Evolutionary conservation across 2,113 vertebrate species (phyloP).

Genomic region (Atlantisia rogersi): DNA sequence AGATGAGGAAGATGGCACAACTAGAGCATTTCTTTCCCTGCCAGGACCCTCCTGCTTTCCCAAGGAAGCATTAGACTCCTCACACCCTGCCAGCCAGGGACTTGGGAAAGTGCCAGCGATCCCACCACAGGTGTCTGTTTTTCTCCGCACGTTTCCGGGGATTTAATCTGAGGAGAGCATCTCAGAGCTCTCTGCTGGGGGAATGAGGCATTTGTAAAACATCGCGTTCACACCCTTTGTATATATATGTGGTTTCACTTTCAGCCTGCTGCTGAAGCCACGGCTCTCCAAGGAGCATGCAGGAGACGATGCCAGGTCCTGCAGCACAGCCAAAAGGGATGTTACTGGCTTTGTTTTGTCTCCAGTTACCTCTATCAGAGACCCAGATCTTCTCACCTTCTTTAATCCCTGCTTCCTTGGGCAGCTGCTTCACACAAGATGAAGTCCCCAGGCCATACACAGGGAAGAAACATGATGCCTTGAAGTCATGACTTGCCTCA

Average conservation of each 20-base stretch:
- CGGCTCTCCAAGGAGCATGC: not conserved
- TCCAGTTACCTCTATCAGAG: not conserved
- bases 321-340: not conserved
- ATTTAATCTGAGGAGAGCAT: not conserved
- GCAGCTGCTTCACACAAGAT: fast-evolving
- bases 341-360: not conserved
- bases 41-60: not conserved
- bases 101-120: not conserved
- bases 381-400: not conserved
- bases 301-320: not conserved
- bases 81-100: fast-evolving
- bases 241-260: fast-evolving
- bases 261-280: not conserved
- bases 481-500: fast-evolving
- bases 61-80: not conserved
- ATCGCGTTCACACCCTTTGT: not conserved
- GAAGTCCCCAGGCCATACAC: not conserved
- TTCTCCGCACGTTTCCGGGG: not conserved
- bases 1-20: not conserved
- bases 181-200: not conserved
- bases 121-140: not conserved
- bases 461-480: not conserved
- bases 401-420: not conserved
- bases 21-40: not conserved
- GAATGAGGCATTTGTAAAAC: not conserved